Conservation (phyloP, 2,797 vertebrate species). For the Chelon auratus region DNA sequence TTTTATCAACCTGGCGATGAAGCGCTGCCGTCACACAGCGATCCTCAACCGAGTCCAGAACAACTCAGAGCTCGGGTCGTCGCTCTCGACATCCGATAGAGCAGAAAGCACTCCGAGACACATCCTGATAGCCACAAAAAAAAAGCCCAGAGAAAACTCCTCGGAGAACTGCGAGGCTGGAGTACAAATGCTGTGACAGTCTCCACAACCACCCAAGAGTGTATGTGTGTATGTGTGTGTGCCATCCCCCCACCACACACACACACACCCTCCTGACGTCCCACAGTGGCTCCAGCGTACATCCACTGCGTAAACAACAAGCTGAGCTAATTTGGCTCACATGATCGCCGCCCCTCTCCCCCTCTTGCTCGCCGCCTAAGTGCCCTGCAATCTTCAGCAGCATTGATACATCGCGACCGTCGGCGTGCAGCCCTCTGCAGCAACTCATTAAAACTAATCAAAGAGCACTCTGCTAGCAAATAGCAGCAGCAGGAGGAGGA, state of each 20-base stretch:
- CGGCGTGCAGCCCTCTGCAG: constrained; percentile 29
- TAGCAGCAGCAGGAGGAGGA: too few relatives aligned
- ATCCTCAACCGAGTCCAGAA: constrained; percentile 23
- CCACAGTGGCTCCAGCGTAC: constrained; percentile 68
- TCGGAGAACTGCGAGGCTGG: constrained; percentile 32
- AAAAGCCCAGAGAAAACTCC: background rate
- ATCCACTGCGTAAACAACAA: constrained; percentile 78
- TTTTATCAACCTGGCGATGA: constrained; percentile 57
- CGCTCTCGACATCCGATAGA: constrained; percentile 9
- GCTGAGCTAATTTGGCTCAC: constrained; percentile 79
- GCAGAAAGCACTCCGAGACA: background rate
- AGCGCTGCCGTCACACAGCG: constrained; percentile 14
- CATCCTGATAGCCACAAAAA: background rate
- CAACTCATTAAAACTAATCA: constrained; percentile 50
- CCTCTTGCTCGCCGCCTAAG: constrained; percentile 15
- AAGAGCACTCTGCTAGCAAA: constrained; percentile 11
- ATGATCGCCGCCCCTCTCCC: constrained; percentile 52
- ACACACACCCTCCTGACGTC: constrained; percentile 54
- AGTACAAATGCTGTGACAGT: constrained; percentile 51
- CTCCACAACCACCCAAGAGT: constrained; percentile 46
- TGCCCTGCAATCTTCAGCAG: constrained; percentile 44
- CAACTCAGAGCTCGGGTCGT: background rate
- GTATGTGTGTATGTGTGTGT: constrained; percentile 27
- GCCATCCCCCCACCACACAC: constrained; percentile 18
- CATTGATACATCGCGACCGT: constrained; percentile 44